These are phyloP conservation scores for Irena cyanogastra DNA, from an alignment of 2,113 vertebrate genomes.

Conservation along the genomic window DNA sequence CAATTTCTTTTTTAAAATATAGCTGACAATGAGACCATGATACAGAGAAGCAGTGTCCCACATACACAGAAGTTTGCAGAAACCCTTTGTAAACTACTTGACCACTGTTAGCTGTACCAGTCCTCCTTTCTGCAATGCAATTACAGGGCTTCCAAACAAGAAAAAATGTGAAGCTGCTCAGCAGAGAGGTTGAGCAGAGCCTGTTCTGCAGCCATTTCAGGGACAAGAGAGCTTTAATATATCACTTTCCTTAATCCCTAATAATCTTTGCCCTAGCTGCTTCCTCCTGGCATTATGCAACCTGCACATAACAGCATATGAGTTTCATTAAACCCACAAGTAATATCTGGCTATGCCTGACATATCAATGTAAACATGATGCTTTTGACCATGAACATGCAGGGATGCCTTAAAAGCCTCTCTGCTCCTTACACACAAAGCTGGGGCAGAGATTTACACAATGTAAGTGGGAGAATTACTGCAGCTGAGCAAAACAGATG, in stretches of 20 bases:
- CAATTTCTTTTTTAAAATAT: not conserved
- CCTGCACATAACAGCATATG: not conserved
- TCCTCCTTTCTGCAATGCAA: not conserved
- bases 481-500: not conserved
- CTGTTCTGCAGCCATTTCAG: not conserved
- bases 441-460: not conserved
- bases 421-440: slow-evolving; percentile 25
- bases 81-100: not conserved
- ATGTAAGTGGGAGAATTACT: not conserved
- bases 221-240: not conserved
- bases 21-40: not conserved
- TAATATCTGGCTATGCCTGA: not conserved
- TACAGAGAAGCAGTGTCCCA: not conserved
- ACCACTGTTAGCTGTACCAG: not conserved
- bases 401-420: not conserved
- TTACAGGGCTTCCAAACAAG: not conserved
- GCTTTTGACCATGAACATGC: not conserved
- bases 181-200: not conserved
- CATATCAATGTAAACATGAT: not conserved
- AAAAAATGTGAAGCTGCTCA: not conserved
- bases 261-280: not conserved
- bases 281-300: not conserved
- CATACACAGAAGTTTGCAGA: not conserved
- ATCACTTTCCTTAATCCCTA: not conserved
- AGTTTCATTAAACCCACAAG: not conserved